Conservation (phyloP, 2,797 vertebrate genomes). For the Phrynocephalus forsythii region DNA sequence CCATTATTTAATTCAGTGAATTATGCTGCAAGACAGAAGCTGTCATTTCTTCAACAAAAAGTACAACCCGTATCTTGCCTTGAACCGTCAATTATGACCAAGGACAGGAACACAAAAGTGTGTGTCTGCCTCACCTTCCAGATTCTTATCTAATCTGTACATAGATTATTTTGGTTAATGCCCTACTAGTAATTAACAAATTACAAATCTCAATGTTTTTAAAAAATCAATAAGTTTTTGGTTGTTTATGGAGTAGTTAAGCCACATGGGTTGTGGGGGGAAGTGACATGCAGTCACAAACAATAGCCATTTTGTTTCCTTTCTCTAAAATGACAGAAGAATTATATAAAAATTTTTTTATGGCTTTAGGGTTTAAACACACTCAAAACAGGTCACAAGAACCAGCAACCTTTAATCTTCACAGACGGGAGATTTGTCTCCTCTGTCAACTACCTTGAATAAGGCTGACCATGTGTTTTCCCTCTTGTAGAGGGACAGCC, state of each 20-base stretch:
- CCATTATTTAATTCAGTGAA: neutral
- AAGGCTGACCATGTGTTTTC: conserved; percentile 9
- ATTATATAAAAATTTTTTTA: neutral
- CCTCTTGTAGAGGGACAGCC: neutral
- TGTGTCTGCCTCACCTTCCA: conserved; percentile 5
- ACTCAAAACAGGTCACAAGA: neutral
- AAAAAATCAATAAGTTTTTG: neutral
- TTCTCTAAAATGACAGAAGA: neutral
- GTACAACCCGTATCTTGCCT: conserved; percentile 4
- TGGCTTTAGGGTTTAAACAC: neutral
- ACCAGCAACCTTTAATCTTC: conserved; percentile 17
- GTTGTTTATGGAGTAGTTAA: neutral
- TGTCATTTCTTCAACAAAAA: neutral
- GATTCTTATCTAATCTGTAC: conserved; percentile 15
- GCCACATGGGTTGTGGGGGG: neutral
- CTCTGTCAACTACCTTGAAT: conserved; percentile 4
- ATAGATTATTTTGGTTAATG: conserved; percentile 11
- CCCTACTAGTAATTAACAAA: conserved; percentile 15
- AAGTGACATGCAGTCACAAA: neutral
- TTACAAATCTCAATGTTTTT: neutral
- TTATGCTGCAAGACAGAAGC: neutral
- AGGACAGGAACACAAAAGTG: neutral
- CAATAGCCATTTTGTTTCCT: neutral
- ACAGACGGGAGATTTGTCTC: neutral
- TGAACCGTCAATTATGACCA: neutral